Percentiles rank a stretch among this genome's conserved stretches.
Conservation (phyloP, 2,888 invertebrate genomes). For the Idaea straminata region DNA sequence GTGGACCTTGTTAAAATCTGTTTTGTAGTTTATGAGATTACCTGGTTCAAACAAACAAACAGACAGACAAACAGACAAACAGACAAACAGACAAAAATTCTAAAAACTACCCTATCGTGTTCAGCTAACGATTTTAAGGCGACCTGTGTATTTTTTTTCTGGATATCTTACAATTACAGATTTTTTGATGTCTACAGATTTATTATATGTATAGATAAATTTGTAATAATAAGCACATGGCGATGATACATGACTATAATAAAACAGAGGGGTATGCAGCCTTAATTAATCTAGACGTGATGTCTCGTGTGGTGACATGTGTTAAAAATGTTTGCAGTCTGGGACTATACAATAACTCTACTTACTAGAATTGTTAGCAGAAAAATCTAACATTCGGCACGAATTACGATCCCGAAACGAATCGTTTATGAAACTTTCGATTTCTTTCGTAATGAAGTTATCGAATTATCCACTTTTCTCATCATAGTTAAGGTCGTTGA, state of each 20-base stretch:
- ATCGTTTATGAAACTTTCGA: slow-evolving; percentile 19
- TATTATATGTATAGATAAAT: no score
- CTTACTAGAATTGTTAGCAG: not conserved
- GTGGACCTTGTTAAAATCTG: no score
- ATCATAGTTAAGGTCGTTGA: slow-evolving; percentile 43
- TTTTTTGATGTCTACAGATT: no score
- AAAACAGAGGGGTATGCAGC: slow-evolving; percentile 15
- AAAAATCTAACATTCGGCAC: not conserved
- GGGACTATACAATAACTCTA: slow-evolving; percentile 16
- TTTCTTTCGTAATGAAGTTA: slow-evolving; percentile 13
- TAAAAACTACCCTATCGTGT: no score
- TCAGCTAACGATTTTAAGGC: no score
- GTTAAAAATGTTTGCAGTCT: slow-evolving; percentile 21
- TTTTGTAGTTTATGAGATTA: no score
- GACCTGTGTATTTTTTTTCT: no score
- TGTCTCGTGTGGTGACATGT: slow-evolving; percentile 19
- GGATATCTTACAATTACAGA: no score
- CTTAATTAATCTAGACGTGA: slow-evolving; percentile 23
- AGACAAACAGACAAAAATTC: no score
- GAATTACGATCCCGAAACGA: slow-evolving; percentile 5
- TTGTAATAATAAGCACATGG: slow-evolving; percentile 28
- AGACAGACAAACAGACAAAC: no score
- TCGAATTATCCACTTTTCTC: slow-evolving; percentile 29
- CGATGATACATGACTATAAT: slow-evolving; percentile 8
- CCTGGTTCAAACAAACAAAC: no score